phyloP scores from a whole-genome alignment of 1,140 invertebrate genomes.

The Eurosta solidaginis region DNA sequence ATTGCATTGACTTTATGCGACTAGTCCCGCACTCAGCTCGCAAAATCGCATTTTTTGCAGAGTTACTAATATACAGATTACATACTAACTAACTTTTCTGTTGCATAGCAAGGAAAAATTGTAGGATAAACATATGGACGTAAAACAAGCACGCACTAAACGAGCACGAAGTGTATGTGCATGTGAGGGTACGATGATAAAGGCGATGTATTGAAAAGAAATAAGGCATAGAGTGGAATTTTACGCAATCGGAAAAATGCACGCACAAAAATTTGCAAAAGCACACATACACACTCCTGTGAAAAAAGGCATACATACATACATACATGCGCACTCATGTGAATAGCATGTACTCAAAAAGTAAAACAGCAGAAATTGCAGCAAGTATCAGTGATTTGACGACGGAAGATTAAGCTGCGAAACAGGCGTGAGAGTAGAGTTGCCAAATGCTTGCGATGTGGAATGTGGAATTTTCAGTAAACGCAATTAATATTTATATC shows the following conservation, averaged over 20 bases:
- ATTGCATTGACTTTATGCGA: too few species aligned
- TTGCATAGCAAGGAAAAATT: neutral
- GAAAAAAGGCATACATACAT: neutral
- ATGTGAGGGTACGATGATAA: neutral
- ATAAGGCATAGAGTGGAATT: neutral
- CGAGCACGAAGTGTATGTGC: neutral
- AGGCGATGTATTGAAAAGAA: neutral
- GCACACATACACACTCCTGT: neutral
- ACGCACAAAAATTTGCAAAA: neutral
- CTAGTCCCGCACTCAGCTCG: too few species aligned
- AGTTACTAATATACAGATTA: too few species aligned
- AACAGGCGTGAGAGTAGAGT: neutral
- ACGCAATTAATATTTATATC: too few species aligned
- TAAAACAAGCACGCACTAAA: neutral
- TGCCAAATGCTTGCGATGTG: neutral
- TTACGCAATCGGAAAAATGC: conserved; percentile 16
- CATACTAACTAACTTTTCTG: too few species aligned
- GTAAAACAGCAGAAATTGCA: conserved; percentile 7
- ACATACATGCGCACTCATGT: neutral
- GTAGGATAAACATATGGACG: conserved; percentile 1
- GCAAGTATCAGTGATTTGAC: neutral
- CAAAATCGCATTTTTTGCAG: too few species aligned
- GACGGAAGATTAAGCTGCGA: neutral
- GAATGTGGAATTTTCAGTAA: too few species aligned
- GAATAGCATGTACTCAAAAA: neutral